Conservation (phyloP, 2,113 vertebrate genomes). For the Chlorodrepanis virens region DNA sequence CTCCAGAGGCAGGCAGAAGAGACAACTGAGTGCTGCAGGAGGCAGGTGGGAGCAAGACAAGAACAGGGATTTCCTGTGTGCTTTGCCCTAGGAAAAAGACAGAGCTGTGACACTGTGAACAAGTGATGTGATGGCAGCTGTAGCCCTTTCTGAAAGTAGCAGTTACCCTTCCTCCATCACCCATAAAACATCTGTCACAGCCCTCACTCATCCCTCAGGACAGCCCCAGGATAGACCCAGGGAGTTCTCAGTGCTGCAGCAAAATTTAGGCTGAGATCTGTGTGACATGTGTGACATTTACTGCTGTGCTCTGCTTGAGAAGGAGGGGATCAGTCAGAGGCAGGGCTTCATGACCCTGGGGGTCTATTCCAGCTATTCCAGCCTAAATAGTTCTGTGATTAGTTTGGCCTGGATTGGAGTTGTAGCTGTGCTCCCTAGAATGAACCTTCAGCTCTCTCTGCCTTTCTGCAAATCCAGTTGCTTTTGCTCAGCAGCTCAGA, state of each 20-base stretch:
- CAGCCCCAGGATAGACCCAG: not conserved
- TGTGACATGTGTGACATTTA: accelerated
- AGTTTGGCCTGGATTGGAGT: not conserved
- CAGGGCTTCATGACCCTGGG: not conserved
- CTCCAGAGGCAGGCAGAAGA: not conserved
- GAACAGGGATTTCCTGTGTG: not conserved
- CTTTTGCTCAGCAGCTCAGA: not conserved
- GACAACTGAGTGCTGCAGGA: not conserved
- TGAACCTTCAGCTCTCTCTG: accelerated
- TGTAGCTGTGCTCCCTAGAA: not conserved
- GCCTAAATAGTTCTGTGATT: not conserved
- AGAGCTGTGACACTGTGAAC: accelerated
- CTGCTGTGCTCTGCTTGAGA: too few species aligned
- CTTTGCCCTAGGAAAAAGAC: not conserved
- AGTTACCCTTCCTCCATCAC: not conserved
- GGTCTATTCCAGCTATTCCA: not conserved
- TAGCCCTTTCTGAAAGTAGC: not conserved
- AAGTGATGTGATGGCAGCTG: not conserved
- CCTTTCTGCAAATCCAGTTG: not conserved
- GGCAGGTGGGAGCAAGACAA: not conserved
- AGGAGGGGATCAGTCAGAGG: not conserved
- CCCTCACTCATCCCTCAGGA: not conserved
- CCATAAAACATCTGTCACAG: not conserved
- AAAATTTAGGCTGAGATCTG: not conserved
- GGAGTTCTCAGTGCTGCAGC: not conserved